A percentile compares a stretch with the other conserved stretches of the same genome.
phyloP scores from a whole-genome alignment of 2,113 vertebrate genomes.

The Synchiropus splendidus region DNA sequence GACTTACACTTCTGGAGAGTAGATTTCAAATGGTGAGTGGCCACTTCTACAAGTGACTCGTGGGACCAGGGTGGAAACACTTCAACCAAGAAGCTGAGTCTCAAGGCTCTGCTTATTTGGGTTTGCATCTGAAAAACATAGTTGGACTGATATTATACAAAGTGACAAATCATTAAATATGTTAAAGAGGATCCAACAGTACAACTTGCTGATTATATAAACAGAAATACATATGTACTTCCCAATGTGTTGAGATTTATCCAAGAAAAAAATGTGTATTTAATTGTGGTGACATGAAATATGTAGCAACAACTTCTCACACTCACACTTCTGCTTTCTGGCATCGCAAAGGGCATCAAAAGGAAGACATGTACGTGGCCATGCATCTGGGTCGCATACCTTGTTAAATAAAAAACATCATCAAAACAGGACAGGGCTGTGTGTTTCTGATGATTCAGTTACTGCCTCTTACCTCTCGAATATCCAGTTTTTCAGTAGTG shows the following conservation, averaged over 20 bases:
- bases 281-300: no score
- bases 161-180: no score
- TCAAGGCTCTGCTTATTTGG: slow-evolving; percentile 52
- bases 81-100: slow-evolving; percentile 62
- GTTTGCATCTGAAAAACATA: slow-evolving; percentile 2
- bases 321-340: not conserved
- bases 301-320: no score
- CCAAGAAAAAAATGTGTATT: no score
- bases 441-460: no score
- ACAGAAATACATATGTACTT: no score
- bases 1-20: slow-evolving; percentile 10
- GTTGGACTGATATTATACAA: no score
- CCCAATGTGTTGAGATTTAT: no score
- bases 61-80: slow-evolving; percentile 68
- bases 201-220: no score
- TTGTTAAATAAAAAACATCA: slow-evolving; percentile 13
- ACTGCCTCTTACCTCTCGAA: slow-evolving; percentile 63
- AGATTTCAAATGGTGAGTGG: slow-evolving; percentile 44
- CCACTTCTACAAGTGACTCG: slow-evolving; percentile 52
- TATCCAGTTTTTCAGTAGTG: slow-evolving; percentile 39
- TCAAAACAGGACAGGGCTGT: not conserved
- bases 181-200: no score
- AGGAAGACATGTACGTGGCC: slow-evolving; percentile 73
- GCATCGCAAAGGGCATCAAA: slow-evolving; percentile 45
- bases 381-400: slow-evolving; percentile 53